phyloP scores from a whole-genome alignment of 2,113 vertebrate genomes.

The Hemichromis elongatus region DNA sequence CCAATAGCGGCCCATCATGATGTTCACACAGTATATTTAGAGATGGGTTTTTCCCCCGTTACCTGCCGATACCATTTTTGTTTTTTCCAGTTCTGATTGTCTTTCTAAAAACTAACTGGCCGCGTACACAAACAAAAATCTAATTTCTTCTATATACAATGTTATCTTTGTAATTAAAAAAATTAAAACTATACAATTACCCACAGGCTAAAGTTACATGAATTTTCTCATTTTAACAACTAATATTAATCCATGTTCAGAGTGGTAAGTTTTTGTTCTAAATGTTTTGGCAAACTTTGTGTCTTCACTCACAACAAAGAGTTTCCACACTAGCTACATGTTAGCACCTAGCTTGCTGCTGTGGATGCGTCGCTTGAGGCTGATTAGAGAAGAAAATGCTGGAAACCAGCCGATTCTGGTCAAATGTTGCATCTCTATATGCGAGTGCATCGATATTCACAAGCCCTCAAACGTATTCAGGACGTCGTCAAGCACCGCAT shows the following conservation, averaged over 20 bases:
- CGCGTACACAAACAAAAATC: background rate
- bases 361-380: background rate
- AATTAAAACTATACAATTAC: background rate
- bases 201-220: background rate
- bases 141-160: background rate
- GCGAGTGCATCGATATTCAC: background rate
- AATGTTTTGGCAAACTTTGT: background rate
- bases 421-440: background rate
- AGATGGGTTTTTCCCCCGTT: accelerated
- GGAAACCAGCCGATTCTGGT: background rate
- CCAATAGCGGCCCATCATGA: background rate
- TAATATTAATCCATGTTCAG: background rate
- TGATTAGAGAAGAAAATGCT: background rate
- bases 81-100: background rate
- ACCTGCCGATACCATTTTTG: background rate
- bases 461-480: background rate
- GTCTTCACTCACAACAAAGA: background rate
- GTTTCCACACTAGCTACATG: background rate
- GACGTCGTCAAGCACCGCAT: background rate
- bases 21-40: background rate
- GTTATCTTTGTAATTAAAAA: background rate
- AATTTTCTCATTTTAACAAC: background rate
- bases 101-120: background rate
- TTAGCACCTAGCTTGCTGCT: background rate
- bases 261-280: background rate